Conservation (phyloP, 2,797 vertebrate genomes). For the Mastacembelus armatus region DNA sequence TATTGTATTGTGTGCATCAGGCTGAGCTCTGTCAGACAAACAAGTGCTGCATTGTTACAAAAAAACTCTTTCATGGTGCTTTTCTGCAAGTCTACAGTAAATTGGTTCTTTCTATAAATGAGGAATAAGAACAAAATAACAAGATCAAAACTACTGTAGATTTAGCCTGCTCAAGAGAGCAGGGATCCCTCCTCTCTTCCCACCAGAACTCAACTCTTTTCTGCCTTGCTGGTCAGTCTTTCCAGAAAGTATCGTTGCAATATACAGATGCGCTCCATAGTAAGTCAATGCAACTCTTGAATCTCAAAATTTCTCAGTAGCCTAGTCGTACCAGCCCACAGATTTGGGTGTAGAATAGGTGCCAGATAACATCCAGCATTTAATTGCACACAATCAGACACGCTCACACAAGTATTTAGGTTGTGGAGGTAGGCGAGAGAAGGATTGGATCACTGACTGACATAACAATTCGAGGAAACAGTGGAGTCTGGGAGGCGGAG, state of each 20-base stretch:
- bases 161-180: conserved; percentile 25
- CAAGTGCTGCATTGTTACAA: neutral
- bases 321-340: conserved; percentile 4
- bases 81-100: conserved; percentile 44
- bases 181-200: neutral
- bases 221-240: conserved; percentile 43
- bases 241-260: conserved; percentile 22
- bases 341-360: too few relatives aligned
- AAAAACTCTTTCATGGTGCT: conserved; percentile 27
- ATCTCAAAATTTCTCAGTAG: conserved; percentile 39
- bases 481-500: conserved; percentile 71
- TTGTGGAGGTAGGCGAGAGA: conserved; percentile 42
- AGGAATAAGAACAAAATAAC: conserved; percentile 44
- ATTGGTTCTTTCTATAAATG: conserved; percentile 12
- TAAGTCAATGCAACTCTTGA: conserved; percentile 44
- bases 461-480: conserved; percentile 77
- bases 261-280: conserved; percentile 44
- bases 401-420: conserved; percentile 38
- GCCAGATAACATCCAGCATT: conserved; percentile 57
- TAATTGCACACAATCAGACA: conserved; percentile 57
- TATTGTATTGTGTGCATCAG: neutral
- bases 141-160: conserved; percentile 35
- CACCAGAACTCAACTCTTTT: conserved; percentile 29
- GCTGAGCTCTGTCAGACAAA: neutral
- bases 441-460: conserved; percentile 66